phyloP scores from a whole-genome alignment of 2,888 invertebrate species.

The Hydrotaea diabolus region DNA sequence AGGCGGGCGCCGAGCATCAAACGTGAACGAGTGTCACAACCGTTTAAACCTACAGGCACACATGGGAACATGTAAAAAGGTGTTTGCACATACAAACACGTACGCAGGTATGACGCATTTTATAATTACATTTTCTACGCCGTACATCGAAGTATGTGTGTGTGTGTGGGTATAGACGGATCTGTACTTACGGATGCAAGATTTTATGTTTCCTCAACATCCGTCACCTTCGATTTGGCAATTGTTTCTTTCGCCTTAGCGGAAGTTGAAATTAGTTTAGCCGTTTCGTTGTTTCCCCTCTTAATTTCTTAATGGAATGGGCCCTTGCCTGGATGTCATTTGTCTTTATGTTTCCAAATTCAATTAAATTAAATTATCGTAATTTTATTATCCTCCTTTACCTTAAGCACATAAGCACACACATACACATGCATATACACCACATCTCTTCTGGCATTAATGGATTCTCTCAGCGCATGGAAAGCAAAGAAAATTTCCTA shows the following conservation, averaged over 20 bases:
- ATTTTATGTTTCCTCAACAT: constrained; percentile 1
- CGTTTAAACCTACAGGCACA: neutral
- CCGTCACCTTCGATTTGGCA: constrained; percentile 9
- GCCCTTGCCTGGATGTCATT: constrained; percentile 16
- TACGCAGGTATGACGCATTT: neutral
- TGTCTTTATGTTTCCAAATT: constrained; percentile 12
- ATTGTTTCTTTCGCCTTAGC: constrained; percentile 2
- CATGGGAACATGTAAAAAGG: neutral
- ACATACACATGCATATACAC: too few relatives aligned
- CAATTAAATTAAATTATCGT: constrained; percentile 24
- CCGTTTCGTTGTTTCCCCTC: neutral
- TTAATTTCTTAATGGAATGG: neutral
- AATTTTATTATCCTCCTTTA: constrained; percentile 16
- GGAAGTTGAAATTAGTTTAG: constrained; percentile 11
- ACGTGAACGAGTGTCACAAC: neutral
- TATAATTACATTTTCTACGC: neutral
- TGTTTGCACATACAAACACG: neutral
- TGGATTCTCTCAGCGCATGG: neutral
- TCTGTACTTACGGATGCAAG: neutral
- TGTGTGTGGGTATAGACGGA: neutral
- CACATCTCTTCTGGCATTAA: neutral
- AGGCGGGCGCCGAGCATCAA: neutral
- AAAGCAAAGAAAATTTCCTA: neutral
- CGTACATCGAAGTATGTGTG: neutral
- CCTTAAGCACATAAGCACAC: neutral